These are phyloP conservation scores for Conomelus anceps DNA, from an alignment of 2,888 invertebrate genomes.

Conservation along the genomic window DNA sequence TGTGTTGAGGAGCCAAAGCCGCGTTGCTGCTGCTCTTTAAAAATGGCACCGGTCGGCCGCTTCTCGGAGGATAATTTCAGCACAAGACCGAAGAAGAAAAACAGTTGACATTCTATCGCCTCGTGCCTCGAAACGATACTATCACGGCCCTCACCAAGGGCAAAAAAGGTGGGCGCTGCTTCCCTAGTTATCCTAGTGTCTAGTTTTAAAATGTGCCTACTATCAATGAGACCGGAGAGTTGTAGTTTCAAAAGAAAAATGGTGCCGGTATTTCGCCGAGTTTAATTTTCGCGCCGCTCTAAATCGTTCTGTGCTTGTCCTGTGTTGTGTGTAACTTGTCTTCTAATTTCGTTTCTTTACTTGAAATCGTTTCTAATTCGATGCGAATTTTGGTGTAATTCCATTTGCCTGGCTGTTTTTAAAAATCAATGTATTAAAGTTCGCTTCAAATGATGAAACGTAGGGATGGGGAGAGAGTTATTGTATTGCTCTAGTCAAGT, in stretches of 20 bases:
- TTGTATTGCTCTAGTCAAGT: slow-evolving; percentile 43
- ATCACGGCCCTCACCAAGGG: slow-evolving; percentile 34
- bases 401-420: neutral
- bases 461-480: slow-evolving; percentile 37
- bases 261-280: slow-evolving; percentile 29
- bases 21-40: slow-evolving; percentile 38
- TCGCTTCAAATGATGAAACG: slow-evolving; percentile 11
- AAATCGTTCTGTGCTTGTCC: neutral
- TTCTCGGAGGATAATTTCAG: slow-evolving; percentile 47
- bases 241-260: slow-evolving; percentile 29
- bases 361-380: neutral
- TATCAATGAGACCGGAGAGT: slow-evolving; percentile 17
- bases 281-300: slow-evolving; percentile 32
- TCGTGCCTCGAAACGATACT: slow-evolving; percentile 27
- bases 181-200: slow-evolving; percentile 25
- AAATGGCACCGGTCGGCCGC: slow-evolving; percentile 48
- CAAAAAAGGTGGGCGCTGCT: slow-evolving; percentile 36
- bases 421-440: slow-evolving; percentile 13
- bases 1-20: neutral
- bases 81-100: slow-evolving; percentile 49
- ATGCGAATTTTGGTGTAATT: neutral
- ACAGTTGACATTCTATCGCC: slow-evolving; percentile 48
- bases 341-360: neutral
- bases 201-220: slow-evolving; percentile 18
- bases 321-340: slow-evolving; percentile 5